phyloP scores from a whole-genome alignment of 2,797 vertebrate genomes.

The Amazona ochrocephala region DNA sequence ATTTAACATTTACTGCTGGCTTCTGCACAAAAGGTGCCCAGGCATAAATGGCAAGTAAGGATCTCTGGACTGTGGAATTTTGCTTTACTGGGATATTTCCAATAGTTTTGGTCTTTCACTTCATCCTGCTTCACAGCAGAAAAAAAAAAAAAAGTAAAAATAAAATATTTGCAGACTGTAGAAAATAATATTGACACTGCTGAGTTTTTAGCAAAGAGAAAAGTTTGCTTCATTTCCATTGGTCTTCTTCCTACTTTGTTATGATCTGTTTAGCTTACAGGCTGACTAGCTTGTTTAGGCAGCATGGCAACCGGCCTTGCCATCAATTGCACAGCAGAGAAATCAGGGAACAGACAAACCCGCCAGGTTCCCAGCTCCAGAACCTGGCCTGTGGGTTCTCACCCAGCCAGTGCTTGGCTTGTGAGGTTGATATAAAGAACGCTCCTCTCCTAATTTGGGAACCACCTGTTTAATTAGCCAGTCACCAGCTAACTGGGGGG shows the following conservation, averaged over 20 bases:
- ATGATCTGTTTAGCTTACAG: background rate
- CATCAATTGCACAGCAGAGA: background rate
- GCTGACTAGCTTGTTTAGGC: background rate
- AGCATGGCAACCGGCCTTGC: background rate
- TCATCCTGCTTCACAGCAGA: background rate
- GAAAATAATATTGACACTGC: background rate
- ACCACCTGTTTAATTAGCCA: conserved; percentile 5
- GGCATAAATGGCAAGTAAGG: background rate
- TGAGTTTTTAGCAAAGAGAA: background rate
- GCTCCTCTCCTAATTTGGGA: background rate
- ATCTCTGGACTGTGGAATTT: background rate
- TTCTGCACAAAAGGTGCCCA: background rate
- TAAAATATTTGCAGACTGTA: background rate
- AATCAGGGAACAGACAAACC: background rate
- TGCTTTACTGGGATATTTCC: background rate
- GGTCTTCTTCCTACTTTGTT: background rate
- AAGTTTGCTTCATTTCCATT: background rate
- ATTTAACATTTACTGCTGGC: background rate
- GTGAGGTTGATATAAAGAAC: background rate
- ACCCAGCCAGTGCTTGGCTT: background rate
- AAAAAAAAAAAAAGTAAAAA: background rate
- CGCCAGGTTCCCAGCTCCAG: background rate
- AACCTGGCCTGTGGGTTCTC: background rate
- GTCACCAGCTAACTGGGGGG: background rate
- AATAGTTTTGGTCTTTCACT: background rate